Evolutionary conservation across 2,888 invertebrate species (phyloP).

Genomic region (Athalia cordata): DNA sequence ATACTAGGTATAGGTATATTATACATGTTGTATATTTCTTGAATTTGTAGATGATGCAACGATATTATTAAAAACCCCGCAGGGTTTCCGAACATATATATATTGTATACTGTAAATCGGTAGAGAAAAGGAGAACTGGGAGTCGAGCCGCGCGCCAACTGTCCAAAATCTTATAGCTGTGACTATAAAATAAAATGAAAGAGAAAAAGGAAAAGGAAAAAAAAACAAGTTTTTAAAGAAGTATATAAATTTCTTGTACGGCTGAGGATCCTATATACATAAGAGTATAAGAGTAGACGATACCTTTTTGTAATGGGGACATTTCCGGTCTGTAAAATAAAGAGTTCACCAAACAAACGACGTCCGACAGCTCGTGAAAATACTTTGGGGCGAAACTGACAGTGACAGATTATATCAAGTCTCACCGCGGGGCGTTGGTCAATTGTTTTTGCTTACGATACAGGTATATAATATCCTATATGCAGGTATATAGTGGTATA

Average conservation of each 20-base stretch:
- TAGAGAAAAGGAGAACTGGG: background rate
- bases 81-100: background rate
- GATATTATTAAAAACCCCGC: background rate
- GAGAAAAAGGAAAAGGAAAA: too few relatives aligned
- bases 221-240: too few relatives aligned
- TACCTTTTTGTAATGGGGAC: slow-evolving; percentile 46
- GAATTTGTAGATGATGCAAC: background rate
- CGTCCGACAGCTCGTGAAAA: slow-evolving; percentile 48
- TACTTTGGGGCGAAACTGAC: slow-evolving; percentile 44
- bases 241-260: too few relatives aligned
- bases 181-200: slow-evolving; percentile 2
- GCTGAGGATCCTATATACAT: too few relatives aligned
- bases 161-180: slow-evolving; percentile 31
- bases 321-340: slow-evolving; percentile 50
- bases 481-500: too few relatives aligned
- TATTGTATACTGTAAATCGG: background rate
- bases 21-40: background rate
- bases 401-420: slow-evolving; percentile 32
- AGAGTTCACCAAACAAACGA: slow-evolving; percentile 46
- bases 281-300: background rate
- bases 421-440: slow-evolving; percentile 41
- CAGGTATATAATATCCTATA: background rate
- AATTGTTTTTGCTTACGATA: slow-evolving; percentile 31
- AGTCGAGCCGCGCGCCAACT: slow-evolving; percentile 33
- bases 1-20: background rate